Evolutionary conservation across 2,113 vertebrate genomes (phyloP).

Genomic region (Piprites chloris): DNA sequence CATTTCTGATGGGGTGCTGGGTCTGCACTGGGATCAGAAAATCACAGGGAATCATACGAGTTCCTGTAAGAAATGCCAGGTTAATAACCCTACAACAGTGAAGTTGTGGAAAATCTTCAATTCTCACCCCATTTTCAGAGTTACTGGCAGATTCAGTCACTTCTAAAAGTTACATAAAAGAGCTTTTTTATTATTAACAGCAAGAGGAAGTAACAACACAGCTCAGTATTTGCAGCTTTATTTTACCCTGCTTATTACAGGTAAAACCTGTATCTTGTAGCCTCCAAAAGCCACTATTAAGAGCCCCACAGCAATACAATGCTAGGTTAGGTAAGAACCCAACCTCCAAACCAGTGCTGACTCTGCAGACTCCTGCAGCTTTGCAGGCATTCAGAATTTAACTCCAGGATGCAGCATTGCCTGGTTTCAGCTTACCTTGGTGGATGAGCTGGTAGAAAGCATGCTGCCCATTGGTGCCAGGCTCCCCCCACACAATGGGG

Average conservation of each 20-base stretch:
- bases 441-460: conserved; percentile 99
- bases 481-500: conserved; percentile 96
- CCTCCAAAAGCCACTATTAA: background rate
- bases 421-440: conserved; percentile 78
- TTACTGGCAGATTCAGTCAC: background rate
- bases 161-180: background rate
- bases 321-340: background rate
- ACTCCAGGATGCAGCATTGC: background rate
- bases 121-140: background rate
- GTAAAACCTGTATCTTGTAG: background rate
- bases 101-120: background rate
- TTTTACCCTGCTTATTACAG: background rate
- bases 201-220: background rate
- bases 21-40: conserved; percentile 93
- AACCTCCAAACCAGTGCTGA: background rate
- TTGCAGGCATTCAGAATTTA: background rate
- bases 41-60: conserved; percentile 94
- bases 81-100: background rate
- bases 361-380: background rate
- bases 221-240: background rate
- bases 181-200: background rate
- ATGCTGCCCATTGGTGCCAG: conserved; percentile 96
- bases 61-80: conserved; percentile 71
- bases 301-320: background rate
- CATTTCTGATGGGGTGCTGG: conserved; percentile 90